These are phyloP conservation scores for Chloroclysta siterata DNA, from an alignment of 2,888 invertebrate genomes.

Conservation along the genomic window DNA sequence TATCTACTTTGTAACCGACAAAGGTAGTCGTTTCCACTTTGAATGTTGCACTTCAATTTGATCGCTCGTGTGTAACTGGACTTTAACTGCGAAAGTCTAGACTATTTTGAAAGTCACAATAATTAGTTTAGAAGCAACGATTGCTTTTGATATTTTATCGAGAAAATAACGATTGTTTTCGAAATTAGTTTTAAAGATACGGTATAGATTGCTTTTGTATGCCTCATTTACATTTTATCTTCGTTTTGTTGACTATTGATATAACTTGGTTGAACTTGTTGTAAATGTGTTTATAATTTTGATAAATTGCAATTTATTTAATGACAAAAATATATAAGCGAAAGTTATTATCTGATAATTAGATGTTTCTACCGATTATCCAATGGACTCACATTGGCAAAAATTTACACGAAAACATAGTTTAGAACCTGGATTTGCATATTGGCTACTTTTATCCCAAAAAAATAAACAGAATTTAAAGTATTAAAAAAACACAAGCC, in stretches of 20 bases:
- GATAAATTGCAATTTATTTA: not conserved
- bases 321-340: too few relatives aligned
- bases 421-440: too few relatives aligned
- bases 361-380: too few relatives aligned
- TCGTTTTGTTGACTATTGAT: not conserved
- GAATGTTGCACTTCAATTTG: not conserved
- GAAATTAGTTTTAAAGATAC: not conserved
- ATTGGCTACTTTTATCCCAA: too few relatives aligned
- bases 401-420: too few relatives aligned
- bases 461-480: too few relatives aligned
- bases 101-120: conserved; percentile 1
- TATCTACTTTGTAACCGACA: conserved; percentile 6
- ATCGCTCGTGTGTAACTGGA: conserved; percentile 6
- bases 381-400: too few relatives aligned
- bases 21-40: not conserved
- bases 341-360: too few relatives aligned
- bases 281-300: not conserved
- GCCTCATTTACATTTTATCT: not conserved
- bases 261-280: not conserved
- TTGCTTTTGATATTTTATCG: conserved; percentile 9
- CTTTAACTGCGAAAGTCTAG: conserved; percentile 10
- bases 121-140: not conserved
- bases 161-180: conserved; percentile 5
- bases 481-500: too few relatives aligned
- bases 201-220: not conserved